A percentile compares a stretch with the other conserved stretches of the same genome.
These are phyloP conservation scores for Anoplolepis gracilipes DNA, from an alignment of 1,140 invertebrate genomes.

Conservation along the genomic window DNA sequence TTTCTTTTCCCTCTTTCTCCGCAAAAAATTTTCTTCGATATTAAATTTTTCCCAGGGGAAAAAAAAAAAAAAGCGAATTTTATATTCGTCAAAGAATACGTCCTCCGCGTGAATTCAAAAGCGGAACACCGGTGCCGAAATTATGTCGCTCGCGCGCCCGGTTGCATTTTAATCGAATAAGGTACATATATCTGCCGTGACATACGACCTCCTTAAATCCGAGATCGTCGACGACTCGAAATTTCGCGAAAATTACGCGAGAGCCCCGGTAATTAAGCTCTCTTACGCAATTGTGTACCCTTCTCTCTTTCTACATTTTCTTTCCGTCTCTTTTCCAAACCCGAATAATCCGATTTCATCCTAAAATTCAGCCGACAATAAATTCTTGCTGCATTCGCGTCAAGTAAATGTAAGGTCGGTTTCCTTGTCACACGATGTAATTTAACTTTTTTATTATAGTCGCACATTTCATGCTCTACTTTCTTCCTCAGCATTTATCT, in stretches of 20 bases:
- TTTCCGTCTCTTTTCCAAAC: not conserved
- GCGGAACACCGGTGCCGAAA: constrained; percentile 23
- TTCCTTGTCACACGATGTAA: constrained; percentile 17
- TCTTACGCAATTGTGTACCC: too few relatives aligned
- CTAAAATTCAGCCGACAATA: constrained; percentile 3
- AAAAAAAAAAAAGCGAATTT: not conserved
- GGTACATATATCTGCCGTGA: constrained; percentile 31
- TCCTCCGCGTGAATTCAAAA: not conserved
- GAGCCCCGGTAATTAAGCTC: not conserved
- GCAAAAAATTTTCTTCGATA: not conserved
- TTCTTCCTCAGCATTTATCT: not conserved
- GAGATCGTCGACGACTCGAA: constrained; percentile 5
- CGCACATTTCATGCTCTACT: not conserved
- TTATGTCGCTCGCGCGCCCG: constrained; percentile 28
- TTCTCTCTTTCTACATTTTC: not conserved
- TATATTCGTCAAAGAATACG: constrained; percentile 25
- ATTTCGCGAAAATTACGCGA: constrained; percentile 39
- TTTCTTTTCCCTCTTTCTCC: not conserved
- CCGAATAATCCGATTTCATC: not conserved
- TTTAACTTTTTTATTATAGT: constrained; percentile 12
- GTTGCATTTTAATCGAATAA: constrained; percentile 50
- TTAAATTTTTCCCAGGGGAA: not conserved
- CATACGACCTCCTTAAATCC: constrained; percentile 51
- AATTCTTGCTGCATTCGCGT: not conserved
- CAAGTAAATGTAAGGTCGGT: not conserved